These are phyloP conservation scores for Actinernus sp. DNA, from an alignment of 92 coral and sea anemone genomes.

Conservation along the genomic window DNA sequence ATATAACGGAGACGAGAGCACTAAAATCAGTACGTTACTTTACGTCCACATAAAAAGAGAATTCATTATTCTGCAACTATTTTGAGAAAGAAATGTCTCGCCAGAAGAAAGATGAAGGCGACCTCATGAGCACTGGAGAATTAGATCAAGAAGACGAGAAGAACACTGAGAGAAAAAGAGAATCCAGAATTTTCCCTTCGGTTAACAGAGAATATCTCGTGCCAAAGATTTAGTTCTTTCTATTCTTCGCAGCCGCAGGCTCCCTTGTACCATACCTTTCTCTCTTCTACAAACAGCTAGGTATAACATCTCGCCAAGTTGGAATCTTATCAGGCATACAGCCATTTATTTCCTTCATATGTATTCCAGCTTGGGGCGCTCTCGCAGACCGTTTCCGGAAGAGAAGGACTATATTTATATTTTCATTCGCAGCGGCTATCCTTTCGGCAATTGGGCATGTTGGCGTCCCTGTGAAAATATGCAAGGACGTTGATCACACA, in stretches of 20 bases:
- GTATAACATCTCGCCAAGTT: conserved; percentile 38
- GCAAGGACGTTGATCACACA: not conserved
- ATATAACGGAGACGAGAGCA: too few relatives aligned
- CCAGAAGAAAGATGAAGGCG: too few relatives aligned
- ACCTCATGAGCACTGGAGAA: not conserved
- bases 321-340: conserved; percentile 60
- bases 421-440: conserved; percentile 33
- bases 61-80: too few relatives aligned
- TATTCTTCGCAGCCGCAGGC: conserved; percentile 51
- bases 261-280: conserved; percentile 48
- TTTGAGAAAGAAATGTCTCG: too few relatives aligned
- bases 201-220: conserved; percentile 28
- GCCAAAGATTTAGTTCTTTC: conserved; percentile 50
- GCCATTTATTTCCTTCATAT: conserved; percentile 57
- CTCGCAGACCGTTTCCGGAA: conserved; percentile 38
- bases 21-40: too few relatives aligned
- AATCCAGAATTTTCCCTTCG: not conserved
- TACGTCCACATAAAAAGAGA: too few relatives aligned
- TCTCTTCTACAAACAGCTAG: conserved; percentile 47
- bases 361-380: conserved; percentile 59
- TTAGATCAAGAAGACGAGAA: not conserved
- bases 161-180: not conserved
- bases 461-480: conserved; percentile 20
- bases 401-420: conserved; percentile 28
- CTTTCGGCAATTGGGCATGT: conserved; percentile 36